Conservation (phyloP, 2,113 vertebrate species). For the cattle (Bos taurus) region DNA sequence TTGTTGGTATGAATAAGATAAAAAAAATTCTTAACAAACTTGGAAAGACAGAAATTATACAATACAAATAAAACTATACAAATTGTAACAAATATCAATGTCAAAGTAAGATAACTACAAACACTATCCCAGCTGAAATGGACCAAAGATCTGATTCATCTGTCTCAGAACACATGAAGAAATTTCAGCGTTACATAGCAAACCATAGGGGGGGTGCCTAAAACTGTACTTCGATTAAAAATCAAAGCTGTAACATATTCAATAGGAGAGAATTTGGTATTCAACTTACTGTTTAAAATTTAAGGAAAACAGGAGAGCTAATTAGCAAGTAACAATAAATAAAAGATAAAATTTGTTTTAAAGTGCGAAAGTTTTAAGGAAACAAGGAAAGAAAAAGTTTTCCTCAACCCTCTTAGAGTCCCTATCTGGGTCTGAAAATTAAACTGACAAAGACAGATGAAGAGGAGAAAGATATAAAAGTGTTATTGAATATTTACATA, state of each 20-base stretch:
- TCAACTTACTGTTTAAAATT: not conserved
- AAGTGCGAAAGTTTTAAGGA: not conserved
- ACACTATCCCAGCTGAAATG: not conserved
- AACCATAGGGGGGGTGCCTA: not conserved
- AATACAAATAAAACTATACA: not conserved
- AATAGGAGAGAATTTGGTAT: not conserved
- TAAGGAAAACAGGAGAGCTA: not conserved
- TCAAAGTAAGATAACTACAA: not conserved
- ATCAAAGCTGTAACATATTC: not conserved
- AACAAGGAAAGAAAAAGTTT: not conserved
- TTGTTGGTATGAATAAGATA: not conserved
- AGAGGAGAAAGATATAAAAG: not conserved
- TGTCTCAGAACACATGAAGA: not conserved
- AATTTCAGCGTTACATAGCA: not conserved
- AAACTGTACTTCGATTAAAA: not conserved
- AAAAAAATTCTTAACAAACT: not conserved
- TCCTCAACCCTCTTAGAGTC: not conserved
- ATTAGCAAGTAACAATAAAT: not conserved
- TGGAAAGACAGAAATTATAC: not conserved
- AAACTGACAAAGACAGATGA: not conserved
- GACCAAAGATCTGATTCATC: not conserved
- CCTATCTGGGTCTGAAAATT: not conserved
- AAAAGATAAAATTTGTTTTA: not conserved
- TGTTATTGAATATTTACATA: not conserved
- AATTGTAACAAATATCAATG: not conserved